Conservation (phyloP, 2,797 vertebrate species). For the Lepilemur septentrionalis region DNA sequence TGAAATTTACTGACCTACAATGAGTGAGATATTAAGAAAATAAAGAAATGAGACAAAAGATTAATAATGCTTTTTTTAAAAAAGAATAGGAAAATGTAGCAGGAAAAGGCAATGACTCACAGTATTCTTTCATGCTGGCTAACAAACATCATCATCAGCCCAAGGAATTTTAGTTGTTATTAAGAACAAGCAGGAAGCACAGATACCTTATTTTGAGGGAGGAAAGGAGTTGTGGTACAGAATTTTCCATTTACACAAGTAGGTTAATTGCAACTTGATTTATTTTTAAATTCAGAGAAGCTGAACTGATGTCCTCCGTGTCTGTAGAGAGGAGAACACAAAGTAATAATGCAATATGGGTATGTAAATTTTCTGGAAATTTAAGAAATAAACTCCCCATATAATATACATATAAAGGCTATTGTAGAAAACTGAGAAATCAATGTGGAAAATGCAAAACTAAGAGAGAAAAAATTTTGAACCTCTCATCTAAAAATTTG, state of each 20-base stretch:
- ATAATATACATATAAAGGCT: background rate
- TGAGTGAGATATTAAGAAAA: constrained; percentile 18
- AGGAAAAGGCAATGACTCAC: background rate
- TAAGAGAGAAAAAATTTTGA: background rate
- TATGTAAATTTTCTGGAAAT: constrained; percentile 24
- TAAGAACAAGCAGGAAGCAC: background rate
- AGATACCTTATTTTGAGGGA: background rate
- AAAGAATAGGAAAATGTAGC: background rate
- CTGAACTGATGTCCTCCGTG: background rate
- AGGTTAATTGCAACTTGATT: background rate
- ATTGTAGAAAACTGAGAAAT: background rate
- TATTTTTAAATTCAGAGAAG: constrained; percentile 47
- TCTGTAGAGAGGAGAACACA: background rate
- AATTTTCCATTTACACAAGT: background rate
- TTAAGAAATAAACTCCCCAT: background rate
- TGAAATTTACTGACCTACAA: background rate
- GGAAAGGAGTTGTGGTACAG: background rate
- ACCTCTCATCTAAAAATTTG: background rate
- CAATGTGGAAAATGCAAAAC: background rate
- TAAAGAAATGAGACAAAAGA: background rate
- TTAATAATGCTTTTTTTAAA: background rate
- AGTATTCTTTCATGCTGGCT: background rate
- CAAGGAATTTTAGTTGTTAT: background rate
- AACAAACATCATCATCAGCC: background rate
- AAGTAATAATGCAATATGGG: background rate